Base-by-base conservation (phyloP, 2,113 vertebrate species). In the Etheostoma cragini region DNA sequence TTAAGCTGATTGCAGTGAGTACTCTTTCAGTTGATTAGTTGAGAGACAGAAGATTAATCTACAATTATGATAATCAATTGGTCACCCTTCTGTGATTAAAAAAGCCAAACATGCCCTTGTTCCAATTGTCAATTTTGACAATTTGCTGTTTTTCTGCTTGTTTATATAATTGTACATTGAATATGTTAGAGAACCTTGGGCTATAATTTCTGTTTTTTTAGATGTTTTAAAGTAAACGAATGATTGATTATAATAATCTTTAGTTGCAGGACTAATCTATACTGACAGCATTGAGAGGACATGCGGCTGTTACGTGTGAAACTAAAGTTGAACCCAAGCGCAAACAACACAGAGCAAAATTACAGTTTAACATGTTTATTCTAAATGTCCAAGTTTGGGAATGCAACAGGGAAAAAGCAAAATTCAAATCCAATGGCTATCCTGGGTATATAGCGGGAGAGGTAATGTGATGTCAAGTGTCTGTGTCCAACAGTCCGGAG, bases 281-380 rank as follows among this genome's bases (percentile, higher is more conserved):
- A 46, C 60, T 33, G 58, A 68, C 24, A 71, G 60, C 71, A 42
- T 50, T 56, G 46, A 71, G 21, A n/a, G 17, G 64, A 56, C 24
- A 15, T 46, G n/a, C 57, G 14, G 35, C n/a, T 8, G 35, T 38
- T 38, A 38, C 8, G 35, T 38, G 8, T 38, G 35, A 8, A 38
- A 38, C 35, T 38, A 38, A 38, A 38, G 35, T 38, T 38, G 35
- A 35, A 35, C 35, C 35, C 35, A 35, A 35, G 1, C 1, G 35
- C 8, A 6, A 38, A 38, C 8, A 35, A 35, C 7, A 8, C 35
- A 35, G 35, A 38, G 35, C 8, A 7, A 38, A 38, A 38, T 8
- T 1, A 38, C 8, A 38, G 35, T 38, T 38, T 38, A 38, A 38
- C 8, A 38, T 6, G 35, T 38, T 38, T 38, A 38, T 38, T 38